Evolutionary conservation across 2,797 vertebrate species (phyloP).

Genomic region (Ctenosaura bakeri): DNA sequence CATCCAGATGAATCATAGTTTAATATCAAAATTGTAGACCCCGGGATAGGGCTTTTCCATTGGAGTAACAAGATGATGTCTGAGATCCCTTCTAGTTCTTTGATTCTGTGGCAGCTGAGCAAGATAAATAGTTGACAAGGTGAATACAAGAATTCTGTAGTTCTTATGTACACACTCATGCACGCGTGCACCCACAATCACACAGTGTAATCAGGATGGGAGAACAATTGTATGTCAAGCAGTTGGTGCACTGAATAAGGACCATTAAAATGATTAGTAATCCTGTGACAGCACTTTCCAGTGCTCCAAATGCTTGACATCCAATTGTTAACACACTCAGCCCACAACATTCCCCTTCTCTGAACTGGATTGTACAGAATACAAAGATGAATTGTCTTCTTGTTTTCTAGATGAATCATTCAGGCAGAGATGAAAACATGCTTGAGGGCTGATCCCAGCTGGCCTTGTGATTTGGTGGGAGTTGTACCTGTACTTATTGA

Average conservation of each 20-base stretch:
- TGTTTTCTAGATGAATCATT: conserved; percentile 13
- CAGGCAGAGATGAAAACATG: background rate
- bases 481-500: too few species aligned
- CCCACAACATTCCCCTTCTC: background rate
- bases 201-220: background rate
- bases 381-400: background rate
- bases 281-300: background rate
- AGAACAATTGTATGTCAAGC: background rate
- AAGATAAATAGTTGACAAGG: background rate
- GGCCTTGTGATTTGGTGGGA: too few species aligned
- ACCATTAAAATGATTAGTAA: background rate
- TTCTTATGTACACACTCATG: background rate
- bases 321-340: conserved; percentile 2
- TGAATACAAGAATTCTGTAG: background rate
- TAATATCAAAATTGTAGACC: too few species aligned
- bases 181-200: too few species aligned
- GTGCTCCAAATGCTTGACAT: background rate
- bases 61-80: too few species aligned
- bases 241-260: background rate
- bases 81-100: background rate
- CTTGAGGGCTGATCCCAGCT: too few species aligned
- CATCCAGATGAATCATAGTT: too few species aligned
- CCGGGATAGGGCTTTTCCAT: too few species aligned
- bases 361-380: conserved; percentile 16
- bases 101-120: background rate